Base-by-base conservation (phyloP, 2,113 vertebrate species). In the Rhinoderma darwinii region DNA sequence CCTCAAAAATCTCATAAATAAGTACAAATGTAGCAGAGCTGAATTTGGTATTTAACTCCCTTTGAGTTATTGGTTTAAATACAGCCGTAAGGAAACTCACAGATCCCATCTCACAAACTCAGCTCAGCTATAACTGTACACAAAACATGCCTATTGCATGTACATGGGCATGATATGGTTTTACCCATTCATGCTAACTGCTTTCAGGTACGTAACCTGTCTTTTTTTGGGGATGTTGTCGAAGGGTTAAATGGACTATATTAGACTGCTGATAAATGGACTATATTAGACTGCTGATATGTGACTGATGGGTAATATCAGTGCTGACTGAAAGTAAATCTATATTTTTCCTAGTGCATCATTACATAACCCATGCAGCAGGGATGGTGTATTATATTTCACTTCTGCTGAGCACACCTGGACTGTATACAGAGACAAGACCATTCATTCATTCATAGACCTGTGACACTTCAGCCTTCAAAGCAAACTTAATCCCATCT, bases 321-420 rank as follows among this genome's bases (percentile, higher is more conserved):
- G n/a, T n/a, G n/a, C n/a, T n/a, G n/a, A n/a, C n/a, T n/a, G n/a
- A n/a, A n/a, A n/a, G 63, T 32, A 32, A 68, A 30, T 66, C 0
- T 35, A 18, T 11, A 77, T 82, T 30, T 61, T 37, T 30, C 82
- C 32, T 73, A 73, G 72, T 61, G 35, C 73, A 61, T 76, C 15
- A 47, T 84, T 84, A 77, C 83, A 75, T 84, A 84, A 84, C 83
- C 54, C 50, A 84, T 44, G 73, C 83, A 35, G 39, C 35, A 59
- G 50, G 5, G 35, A 47, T 63, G 39, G 11, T 63, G 44, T 39
- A n/a, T 68, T 82, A 39, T 3, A 39, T 39, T 39, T 4, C 54
- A 59, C 50, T 17, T 9, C 27, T 59, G 2, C 43, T 18, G n/a
- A 50, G 15, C 43, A 47, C 43, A 76, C 74, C 74, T 76, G 74